phyloP scores from a whole-genome alignment of 2,888 invertebrate genomes.

The Drosophila flavopinicola region DNA sequence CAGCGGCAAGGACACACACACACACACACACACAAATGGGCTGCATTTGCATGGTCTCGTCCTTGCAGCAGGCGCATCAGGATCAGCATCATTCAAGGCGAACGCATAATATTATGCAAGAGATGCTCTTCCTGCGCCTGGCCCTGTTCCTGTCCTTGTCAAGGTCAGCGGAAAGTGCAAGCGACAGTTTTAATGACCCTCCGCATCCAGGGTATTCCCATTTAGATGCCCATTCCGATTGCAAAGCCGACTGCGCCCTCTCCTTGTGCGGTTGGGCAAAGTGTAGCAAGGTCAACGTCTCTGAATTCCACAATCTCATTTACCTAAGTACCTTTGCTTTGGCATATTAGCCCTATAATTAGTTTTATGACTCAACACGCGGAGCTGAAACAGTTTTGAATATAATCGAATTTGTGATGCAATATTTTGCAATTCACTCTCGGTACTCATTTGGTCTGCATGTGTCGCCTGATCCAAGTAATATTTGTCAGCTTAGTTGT shows the following conservation, averaged over 20 bases:
- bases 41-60: constrained; percentile 32
- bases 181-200: constrained; percentile 47
- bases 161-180: constrained; percentile 72
- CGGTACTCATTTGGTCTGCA: constrained; percentile 45
- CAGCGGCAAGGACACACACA: constrained; percentile 49
- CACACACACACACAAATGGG: too few species aligned
- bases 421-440: constrained; percentile 17
- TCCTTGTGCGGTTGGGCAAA: constrained; percentile 57
- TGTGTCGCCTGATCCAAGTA: constrained; percentile 23
- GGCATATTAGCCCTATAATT: constrained; percentile 61
- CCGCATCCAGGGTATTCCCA: constrained; percentile 10
- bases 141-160: constrained; percentile 14
- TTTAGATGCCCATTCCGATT: constrained; percentile 3
- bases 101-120: constrained; percentile 70
- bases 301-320: constrained; percentile 11
- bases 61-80: constrained; percentile 6
- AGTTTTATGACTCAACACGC: constrained; percentile 58
- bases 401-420: constrained; percentile 33
- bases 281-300: constrained; percentile 68
- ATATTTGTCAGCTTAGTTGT: neutral
- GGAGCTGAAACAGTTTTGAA: constrained; percentile 38
- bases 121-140: constrained; percentile 4
- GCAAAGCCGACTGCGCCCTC: constrained; percentile 4
- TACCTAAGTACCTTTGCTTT: constrained; percentile 11
- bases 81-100: constrained; percentile 22